These are phyloP conservation scores for Drosophila willistoni DNA, from an alignment of 1,140 invertebrate genomes.

Conservation along the genomic window DNA sequence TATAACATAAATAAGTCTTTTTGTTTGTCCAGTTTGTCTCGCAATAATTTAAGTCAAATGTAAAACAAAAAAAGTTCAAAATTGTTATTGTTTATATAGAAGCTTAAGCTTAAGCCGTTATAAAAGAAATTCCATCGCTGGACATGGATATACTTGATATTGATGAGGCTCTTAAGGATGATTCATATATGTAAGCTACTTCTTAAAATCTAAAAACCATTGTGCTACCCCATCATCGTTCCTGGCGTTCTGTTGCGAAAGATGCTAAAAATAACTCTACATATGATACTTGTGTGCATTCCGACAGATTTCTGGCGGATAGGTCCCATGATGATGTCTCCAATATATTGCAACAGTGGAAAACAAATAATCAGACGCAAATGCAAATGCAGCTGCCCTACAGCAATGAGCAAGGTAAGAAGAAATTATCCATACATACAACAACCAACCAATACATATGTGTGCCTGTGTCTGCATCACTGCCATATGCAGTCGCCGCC, in stretches of 20 bases:
- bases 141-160: slow-evolving; percentile 82
- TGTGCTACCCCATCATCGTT: slow-evolving; percentile 23
- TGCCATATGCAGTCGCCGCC: background rate
- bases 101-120: slow-evolving; percentile 13
- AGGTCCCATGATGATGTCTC: slow-evolving; percentile 80
- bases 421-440: slow-evolving; percentile 41
- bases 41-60: slow-evolving; percentile 45
- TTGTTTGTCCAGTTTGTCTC: slow-evolving; percentile 24
- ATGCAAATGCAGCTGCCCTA: slow-evolving; percentile 53
- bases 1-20: slow-evolving; percentile 37
- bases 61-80: background rate
- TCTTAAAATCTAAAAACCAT: background rate
- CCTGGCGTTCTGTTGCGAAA: slow-evolving; percentile 15
- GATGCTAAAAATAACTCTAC: slow-evolving; percentile 52
- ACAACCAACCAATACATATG: background rate
- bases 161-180: slow-evolving; percentile 81
- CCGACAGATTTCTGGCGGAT: slow-evolving; percentile 75
- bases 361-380: slow-evolving; percentile 74
- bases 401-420: slow-evolving; percentile 66
- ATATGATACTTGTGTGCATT: slow-evolving; percentile 36
- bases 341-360: slow-evolving; percentile 81
- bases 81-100: slow-evolving; percentile 27
- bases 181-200: slow-evolving; percentile 81
- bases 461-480: background rate
- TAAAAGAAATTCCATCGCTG: slow-evolving; percentile 36